Percentiles rank a stretch among this genome's conserved stretches.
These are phyloP conservation scores for Aleiodes leptofemur DNA, from an alignment of 2,888 invertebrate genomes.

Conservation along the genomic window DNA sequence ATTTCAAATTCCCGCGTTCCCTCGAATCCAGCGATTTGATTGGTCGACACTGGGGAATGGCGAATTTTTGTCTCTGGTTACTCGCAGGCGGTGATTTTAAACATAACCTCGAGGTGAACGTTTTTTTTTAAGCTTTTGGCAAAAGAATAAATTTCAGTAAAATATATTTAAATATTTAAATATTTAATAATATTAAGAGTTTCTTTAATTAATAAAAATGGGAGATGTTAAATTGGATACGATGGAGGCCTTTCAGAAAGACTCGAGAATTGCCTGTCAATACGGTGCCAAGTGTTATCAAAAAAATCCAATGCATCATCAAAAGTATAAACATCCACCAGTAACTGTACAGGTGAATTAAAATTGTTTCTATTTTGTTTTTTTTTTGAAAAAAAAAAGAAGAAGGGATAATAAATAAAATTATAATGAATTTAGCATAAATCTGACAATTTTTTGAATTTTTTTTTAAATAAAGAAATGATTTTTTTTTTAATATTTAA, in stretches of 20 bases:
- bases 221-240: conserved; percentile 31
- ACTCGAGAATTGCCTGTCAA: conserved; percentile 81
- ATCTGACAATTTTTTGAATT: too few species aligned
- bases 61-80: not conserved
- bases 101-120: not conserved
- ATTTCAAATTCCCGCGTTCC: too few species aligned
- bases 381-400: too few species aligned
- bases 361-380: not conserved
- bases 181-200: too few species aligned
- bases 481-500: not conserved
- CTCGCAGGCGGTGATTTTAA: not conserved
- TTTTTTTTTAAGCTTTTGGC: not conserved
- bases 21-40: not conserved
- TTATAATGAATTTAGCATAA: not conserved
- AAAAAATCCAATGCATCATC: conserved; percentile 84
- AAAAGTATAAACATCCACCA: conserved; percentile 86
- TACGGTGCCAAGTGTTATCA: conserved; percentile 89
- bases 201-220: not conserved
- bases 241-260: conserved; percentile 61
- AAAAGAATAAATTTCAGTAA: not conserved
- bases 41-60: not conserved
- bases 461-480: not conserved
- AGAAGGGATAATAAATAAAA: not conserved
- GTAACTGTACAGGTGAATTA: too few species aligned
- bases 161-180: not conserved